These are phyloP conservation scores for Leucozona laternaria DNA, from an alignment of 2,888 invertebrate genomes.

Conservation along the genomic window DNA sequence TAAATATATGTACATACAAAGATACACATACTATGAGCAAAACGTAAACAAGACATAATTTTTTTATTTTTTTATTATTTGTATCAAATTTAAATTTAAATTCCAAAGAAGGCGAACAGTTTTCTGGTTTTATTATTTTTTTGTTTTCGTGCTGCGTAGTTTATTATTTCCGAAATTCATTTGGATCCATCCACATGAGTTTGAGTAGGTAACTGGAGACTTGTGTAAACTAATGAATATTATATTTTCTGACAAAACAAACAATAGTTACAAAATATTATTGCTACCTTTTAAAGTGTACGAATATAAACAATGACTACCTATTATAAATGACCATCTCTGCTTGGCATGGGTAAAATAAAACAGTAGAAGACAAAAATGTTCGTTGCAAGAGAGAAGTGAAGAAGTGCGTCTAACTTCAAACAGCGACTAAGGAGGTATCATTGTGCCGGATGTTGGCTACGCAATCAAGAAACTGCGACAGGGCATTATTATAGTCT, in stretches of 20 bases:
- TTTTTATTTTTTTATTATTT: slow-evolving; percentile 1
- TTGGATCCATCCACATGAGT: background rate
- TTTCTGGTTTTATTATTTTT: background rate
- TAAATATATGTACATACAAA: background rate
- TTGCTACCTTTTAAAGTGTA: too few relatives aligned
- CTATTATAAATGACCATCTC: too few relatives aligned
- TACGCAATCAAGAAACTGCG: too few relatives aligned
- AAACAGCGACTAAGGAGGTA: too few relatives aligned
- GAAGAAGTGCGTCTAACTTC: too few relatives aligned
- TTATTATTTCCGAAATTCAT: slow-evolving; percentile 7
- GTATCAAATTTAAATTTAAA: slow-evolving; percentile 10
- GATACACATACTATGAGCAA: background rate
- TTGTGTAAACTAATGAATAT: background rate
- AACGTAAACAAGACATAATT: slow-evolving; percentile 10
- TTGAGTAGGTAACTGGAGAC: background rate
- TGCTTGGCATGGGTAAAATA: too few relatives aligned
- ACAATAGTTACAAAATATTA: background rate
- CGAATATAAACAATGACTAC: too few relatives aligned
- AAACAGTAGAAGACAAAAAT: too few relatives aligned
- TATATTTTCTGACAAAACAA: background rate
- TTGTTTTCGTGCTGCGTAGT: slow-evolving; percentile 2
- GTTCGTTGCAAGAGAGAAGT: too few relatives aligned
- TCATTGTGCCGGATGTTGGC: too few relatives aligned
- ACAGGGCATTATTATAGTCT: too few relatives aligned
- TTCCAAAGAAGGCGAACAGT: slow-evolving; percentile 1